Evolutionary conservation across 2,888 invertebrate species (phyloP), one percentile per base, ranked within the genome.

Genomic region (Drosophila merina): DNA sequence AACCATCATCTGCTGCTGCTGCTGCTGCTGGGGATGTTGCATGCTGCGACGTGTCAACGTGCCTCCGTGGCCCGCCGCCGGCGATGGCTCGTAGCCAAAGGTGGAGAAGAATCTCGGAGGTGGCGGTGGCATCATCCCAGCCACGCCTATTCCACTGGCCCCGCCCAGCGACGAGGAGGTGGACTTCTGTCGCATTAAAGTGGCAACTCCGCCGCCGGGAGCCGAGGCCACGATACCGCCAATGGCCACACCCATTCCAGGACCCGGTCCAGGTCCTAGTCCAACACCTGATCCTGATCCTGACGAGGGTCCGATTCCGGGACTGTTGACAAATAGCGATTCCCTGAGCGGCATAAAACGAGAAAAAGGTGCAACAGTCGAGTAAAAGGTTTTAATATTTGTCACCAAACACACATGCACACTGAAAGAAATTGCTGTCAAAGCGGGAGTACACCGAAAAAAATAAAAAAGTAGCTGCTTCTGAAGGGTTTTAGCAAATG

Each of bases 51-150:
- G 85, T 44, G 85, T 81, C 63, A 89, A 68, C 51, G 88, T 86
- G 38, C 36, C 12, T 36, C 36, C 36, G n/a, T 36, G 36, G 5
- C 69, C 74, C 57, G 74, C 72, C 5, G 68, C 70, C 20, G 75
- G 52, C 36, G 62, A 66, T 25, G 81, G 81, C 72, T 92, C 91
- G 59, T 92, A 92, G 62, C 92, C 92, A 52, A 92, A 92, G 28
- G 92, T 92, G 26, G 92, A 92, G 66, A 92, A 92, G 58, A 91
- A 89, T 3, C 91, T 88, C 5, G 84, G 79, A 10, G 89, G 88
- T 4, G 89, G 84, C 10, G 88, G 77, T 5, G 85, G 79, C 68
- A 86, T 62, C 59, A 62, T 62, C 40, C 48, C 59, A 0, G 60
- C 10, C 44, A 44, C 44, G 44, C 44, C 44, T 25, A 44, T 10